These are phyloP conservation scores for Caenorhabditis sp. DNA, from an alignment of 2,888 invertebrate genomes.

Conservation along the genomic window DNA sequence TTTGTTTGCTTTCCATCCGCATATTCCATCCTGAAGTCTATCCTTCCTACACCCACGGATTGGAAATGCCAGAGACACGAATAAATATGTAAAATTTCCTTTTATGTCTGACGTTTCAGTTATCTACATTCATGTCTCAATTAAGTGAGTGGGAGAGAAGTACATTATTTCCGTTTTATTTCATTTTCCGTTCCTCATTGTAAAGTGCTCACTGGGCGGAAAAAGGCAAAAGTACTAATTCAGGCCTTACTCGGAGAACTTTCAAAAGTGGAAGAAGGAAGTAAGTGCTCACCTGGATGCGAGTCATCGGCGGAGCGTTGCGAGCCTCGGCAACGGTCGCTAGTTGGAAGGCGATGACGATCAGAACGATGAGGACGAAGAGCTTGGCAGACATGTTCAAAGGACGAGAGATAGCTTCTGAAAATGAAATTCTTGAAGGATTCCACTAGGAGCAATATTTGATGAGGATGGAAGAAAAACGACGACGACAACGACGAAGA, in stretches of 20 bases:
- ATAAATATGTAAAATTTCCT: too few species aligned
- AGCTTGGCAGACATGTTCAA: slow-evolving; percentile 38
- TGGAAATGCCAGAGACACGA: slow-evolving; percentile 30
- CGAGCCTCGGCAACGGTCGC: slow-evolving; percentile 35
- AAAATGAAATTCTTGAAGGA: background rate
- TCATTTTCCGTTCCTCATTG: background rate
- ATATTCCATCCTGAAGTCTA: slow-evolving; percentile 2
- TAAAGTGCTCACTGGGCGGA: slow-evolving; percentile 9
- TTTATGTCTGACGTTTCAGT: too few species aligned
- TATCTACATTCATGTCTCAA: background rate
- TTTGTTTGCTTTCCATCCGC: slow-evolving; percentile 37
- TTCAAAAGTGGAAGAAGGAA: background rate
- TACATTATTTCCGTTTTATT: slow-evolving; percentile 20
- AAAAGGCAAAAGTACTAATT: too few species aligned
- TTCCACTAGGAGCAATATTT: background rate
- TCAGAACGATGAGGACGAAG: slow-evolving; percentile 30
- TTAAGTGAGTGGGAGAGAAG: background rate
- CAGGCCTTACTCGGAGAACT: too few species aligned
- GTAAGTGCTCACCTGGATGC: slow-evolving; percentile 46
- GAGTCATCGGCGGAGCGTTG: slow-evolving; percentile 51
- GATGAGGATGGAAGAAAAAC: background rate
- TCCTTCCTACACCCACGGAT: slow-evolving; percentile 15
- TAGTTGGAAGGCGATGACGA: slow-evolving; percentile 44
- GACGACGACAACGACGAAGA: background rate
- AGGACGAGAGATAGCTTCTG: slow-evolving; percentile 21